Base-by-base conservation (phyloP, 2,113 vertebrate species). In the Brachirus orientalis region DNA sequence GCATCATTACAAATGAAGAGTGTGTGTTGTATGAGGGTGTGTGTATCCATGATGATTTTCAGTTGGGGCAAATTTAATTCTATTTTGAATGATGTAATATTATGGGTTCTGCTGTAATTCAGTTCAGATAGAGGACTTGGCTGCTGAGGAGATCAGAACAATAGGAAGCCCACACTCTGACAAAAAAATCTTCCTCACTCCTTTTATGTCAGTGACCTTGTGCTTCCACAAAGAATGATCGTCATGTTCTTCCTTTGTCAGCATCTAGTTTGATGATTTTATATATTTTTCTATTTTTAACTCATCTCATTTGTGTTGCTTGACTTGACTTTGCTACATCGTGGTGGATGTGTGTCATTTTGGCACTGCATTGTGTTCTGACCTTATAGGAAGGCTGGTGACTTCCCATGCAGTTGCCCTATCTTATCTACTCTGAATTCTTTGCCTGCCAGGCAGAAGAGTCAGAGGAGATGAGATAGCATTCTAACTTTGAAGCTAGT, bases 51-150 rank as follows among this genome's bases (percentile, higher is more conserved):
- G n/a, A n/a, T 47, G 60, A 17, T 76, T 80, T 82, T 60, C 79
- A 82, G 12, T 2, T 22, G 61, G 78, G 77, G 54, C 57, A 70
- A 38, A 13, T 85, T 86, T 75, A 79, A 85, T 88, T 86, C 74
- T 83, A 66, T 69, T 71, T 56, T 81, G 43, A 78, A 79, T 87
- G 86, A 86, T 88, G 82, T 88, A 85, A 83, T 84, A 69, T 87
- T 80, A 82, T 74, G 79, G 76, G 64, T 70, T 76, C 59, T 46
- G 63, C 65, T 87, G 90, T 89, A 90, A 90, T 90, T 89, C 80
- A 64, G 84, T 87, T 87, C 45, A 80, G 66, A 70, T 70, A 43
- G 59, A 69, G 71, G 66, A 65, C 72, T 43, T 33, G 47, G 60
- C 63, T 55, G 55, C 63, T 70, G 63, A 73, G 66, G 58, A 41